phyloP scores from a whole-genome alignment of 2,888 invertebrate genomes.

The Spicauda simplicius region DNA sequence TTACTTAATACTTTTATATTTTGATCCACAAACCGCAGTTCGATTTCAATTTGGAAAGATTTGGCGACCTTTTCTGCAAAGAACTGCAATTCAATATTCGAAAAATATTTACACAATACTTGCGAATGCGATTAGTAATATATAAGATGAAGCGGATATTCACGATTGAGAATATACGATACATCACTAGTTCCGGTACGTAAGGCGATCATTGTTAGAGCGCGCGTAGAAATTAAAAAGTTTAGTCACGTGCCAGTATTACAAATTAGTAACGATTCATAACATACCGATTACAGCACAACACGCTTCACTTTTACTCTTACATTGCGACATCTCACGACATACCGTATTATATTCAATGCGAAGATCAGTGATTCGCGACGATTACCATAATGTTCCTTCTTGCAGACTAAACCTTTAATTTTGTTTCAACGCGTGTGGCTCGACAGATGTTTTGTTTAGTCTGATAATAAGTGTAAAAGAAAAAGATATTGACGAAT shows the following conservation, averaged over 20 bases:
- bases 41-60: no score
- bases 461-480: neutral
- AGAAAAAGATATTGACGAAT: constrained; percentile 4
- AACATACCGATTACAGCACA: constrained; percentile 60
- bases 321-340: constrained; percentile 57
- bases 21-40: no score
- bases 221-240: constrained; percentile 34
- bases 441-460: constrained; percentile 8
- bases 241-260: constrained; percentile 47
- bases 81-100: no score
- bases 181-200: no score
- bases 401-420: constrained; percentile 10
- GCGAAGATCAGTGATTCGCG: constrained; percentile 29
- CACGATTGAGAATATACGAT: no score
- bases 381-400: constrained; percentile 29
- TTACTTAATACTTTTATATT: no score
- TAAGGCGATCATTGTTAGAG: constrained; percentile 5
- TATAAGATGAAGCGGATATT: no score
- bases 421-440: constrained; percentile 16
- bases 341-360: constrained; percentile 35
- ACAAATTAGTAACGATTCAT: constrained; percentile 48
- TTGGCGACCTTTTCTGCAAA: no score
- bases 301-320: constrained; percentile 69
- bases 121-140: no score
- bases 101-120: no score